Evolutionary conservation across 2,888 invertebrate species (phyloP).

Genomic region (Archips crataeganus): DNA sequence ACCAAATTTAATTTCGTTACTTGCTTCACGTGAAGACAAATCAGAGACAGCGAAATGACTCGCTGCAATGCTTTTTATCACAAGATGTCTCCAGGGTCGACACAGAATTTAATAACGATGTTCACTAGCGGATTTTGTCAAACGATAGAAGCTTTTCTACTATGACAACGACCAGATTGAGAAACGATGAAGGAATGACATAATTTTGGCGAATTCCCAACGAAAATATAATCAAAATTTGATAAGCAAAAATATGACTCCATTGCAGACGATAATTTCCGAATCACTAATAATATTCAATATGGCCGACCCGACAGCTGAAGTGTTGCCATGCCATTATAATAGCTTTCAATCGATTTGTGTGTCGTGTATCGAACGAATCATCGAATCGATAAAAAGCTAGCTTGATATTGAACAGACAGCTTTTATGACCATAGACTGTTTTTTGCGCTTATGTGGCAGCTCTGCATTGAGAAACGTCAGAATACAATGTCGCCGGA

Average conservation of each 20-base stretch:
- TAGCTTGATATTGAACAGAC: neutral
- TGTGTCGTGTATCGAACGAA: neutral
- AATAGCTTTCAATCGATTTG: constrained; percentile 29
- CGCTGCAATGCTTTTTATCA: constrained; percentile 78
- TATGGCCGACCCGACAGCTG: constrained; percentile 66
- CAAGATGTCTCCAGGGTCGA: constrained; percentile 86
- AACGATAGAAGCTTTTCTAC: constrained; percentile 81
- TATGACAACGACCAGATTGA: constrained; percentile 77
- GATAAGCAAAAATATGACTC: constrained; percentile 83
- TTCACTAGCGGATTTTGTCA: constrained; percentile 80
- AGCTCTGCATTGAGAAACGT: neutral
- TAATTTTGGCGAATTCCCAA: constrained; percentile 82
- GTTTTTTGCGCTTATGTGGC: neutral
- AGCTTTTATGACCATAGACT: constrained; percentile 3
- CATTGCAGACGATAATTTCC: constrained; percentile 84
- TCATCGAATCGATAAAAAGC: neutral
- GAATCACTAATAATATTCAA: constrained; percentile 75
- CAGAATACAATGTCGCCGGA: constrained; percentile 1
- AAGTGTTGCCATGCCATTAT: constrained; percentile 62
- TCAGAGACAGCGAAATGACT: constrained; percentile 70
- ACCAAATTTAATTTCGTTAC: constrained; percentile 75
- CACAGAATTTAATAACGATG: constrained; percentile 72
- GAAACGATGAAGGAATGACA: constrained; percentile 80
- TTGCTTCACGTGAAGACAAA: constrained; percentile 78
- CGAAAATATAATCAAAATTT: constrained; percentile 79